Evolutionary conservation across 64 coral and sea anemone genomes (phyloP), one percentile per base, ranked within the genome.

Genomic region (Trachythela sp.): DNA sequence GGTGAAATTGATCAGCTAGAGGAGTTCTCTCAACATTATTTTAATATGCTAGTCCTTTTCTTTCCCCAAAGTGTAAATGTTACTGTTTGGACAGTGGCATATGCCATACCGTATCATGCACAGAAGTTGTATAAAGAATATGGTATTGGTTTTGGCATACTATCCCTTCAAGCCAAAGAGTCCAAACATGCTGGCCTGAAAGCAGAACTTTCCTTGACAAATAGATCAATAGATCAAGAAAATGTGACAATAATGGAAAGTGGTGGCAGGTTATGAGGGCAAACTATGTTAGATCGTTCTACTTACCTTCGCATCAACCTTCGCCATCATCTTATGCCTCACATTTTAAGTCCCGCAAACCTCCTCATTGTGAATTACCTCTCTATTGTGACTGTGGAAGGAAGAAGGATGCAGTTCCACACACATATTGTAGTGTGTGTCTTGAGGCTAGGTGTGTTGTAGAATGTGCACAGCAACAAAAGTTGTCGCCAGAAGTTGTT

Each of bases 271-370:
- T 72, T 13, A 72, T 72, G 15, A 72, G 68, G 26, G 31, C 75
- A 36, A 80, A 80, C 37, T 80, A 13, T 80, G 59, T 68, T 31
- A 68, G 59, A 22, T 68, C 20, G 15, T 68, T 68, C 15, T 68
- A 68, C 30, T 22, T 68, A 31, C 59, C 59, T n/a, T 3, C 3
- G 30, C 59, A 68, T 14, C 59, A 68, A 68, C 59, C 59, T 68
- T 68, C 59, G 20, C 59, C 59, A 68, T 68, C 59, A 68, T 68
- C 59, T 68, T 68, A 68, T 68, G 59, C 59, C 59, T 68, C 59
- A n/a, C 59, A 68, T 68, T 68, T 68, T 68, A 6, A 22, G 30
- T 68, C 59, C 59, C 59, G 59, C 5, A 68, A 68, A 31, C 59
- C 59, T 68, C 20, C 20, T n/a, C 59, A 68, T 31, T 68, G 59